These are phyloP conservation scores for Oxycera nigricornis DNA, from an alignment of 2,888 invertebrate genomes.

Conservation along the genomic window DNA sequence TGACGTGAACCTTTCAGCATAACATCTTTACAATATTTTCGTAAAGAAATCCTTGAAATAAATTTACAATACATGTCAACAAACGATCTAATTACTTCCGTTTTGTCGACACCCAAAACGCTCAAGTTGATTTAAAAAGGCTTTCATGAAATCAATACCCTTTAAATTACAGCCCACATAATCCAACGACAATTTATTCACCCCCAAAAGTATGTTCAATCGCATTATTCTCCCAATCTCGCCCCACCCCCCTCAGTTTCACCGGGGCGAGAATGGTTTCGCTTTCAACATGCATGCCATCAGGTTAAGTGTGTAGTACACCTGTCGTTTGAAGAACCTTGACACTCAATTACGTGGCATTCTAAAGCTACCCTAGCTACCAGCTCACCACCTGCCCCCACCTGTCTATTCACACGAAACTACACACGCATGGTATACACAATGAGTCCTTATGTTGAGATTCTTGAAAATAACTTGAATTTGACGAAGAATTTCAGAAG, in stretches of 20 bases:
- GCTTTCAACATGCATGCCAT: background rate
- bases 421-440: background rate
- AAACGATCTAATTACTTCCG: background rate
- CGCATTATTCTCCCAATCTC: background rate
- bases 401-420: background rate
- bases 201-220: background rate
- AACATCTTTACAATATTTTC: no score
- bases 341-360: conserved; percentile 21
- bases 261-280: background rate
- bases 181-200: background rate
- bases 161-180: background rate
- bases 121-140: background rate
- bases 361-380: background rate
- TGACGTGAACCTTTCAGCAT: no score
- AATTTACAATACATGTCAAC: background rate
- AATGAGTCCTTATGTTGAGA: background rate
- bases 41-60: no score
- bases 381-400: background rate
- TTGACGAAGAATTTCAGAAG: background rate
- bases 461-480: background rate
- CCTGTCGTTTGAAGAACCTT: conserved; percentile 20
- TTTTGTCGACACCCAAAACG: background rate
- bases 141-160: conserved; percentile 12
- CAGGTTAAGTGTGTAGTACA: conserved; percentile 10
- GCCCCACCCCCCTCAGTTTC: background rate